Base-by-base conservation (phyloP, 2,888 invertebrate species). In the Nezara viridula region DNA sequence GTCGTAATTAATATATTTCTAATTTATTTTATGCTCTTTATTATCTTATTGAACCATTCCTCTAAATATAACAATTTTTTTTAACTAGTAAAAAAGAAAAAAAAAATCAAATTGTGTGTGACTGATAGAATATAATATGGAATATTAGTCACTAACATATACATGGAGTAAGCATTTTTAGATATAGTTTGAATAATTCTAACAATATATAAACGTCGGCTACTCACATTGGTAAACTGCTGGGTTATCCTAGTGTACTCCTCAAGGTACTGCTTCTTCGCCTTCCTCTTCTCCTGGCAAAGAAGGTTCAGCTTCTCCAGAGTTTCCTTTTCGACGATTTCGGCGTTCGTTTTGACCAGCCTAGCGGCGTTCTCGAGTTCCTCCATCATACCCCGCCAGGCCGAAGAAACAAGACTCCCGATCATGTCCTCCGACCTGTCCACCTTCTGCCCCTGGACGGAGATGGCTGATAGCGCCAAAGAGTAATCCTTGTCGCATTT, bases 401-500 rank as follows among this genome's bases (percentile, higher is more conserved):
- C 94, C 94, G 94, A 95, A 32, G 92, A 92, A 44, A 94, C 93
- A 21, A 93, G 92, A 90, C 94, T 94, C 93, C 96, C 96, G 91
- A 95, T 94, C 90, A 96, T 94, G 92, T 96, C 96, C 91, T 96
- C 96, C 92, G 94, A 94, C 91, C 95, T 94, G 93, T 97, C 97
- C 93, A 96, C 95, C 93, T 98, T 98, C 92, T 96, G 95, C 86
- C 97, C 97, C 93, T 97, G 97, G 88, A 95, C 94, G 77, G 97
- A 96, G 44, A 97, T 96, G n/a, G 96, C 95, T 89, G 95, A 95
- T 89, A 98, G 94, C 21, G 97, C 96, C 60, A 96, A 94, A 2
- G 98, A 97, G 93, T 98, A 98, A 92, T 98, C 98, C 91, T 97
- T 95, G 93, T 98, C 98, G 92, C 96, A 97, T 93, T 98, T 97